phyloP scores from a whole-genome alignment of 2,888 invertebrate species.

The Panzeria rudis region DNA sequence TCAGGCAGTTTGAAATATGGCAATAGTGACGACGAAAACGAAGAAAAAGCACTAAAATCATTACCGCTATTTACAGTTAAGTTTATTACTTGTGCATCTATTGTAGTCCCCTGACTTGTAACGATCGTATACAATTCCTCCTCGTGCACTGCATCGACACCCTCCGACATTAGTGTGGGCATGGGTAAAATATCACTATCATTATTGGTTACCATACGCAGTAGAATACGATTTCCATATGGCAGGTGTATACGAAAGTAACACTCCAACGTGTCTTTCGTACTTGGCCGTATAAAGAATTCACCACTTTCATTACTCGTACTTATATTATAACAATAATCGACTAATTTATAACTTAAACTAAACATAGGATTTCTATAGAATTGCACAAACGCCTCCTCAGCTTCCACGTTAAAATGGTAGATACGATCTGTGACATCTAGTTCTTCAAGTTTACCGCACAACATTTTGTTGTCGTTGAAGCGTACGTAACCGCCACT shows the following conservation, averaged over 20 bases:
- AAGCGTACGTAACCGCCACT: slow-evolving; percentile 86
- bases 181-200: slow-evolving; percentile 75
- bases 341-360: slow-evolving; percentile 87
- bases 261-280: slow-evolving; percentile 86
- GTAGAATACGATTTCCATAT: slow-evolving; percentile 88
- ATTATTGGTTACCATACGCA: slow-evolving; percentile 84
- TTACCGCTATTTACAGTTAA: slow-evolving; percentile 74
- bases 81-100: slow-evolving; percentile 76
- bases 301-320: slow-evolving; percentile 87
- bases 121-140: slow-evolving; percentile 73
- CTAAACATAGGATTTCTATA: slow-evolving; percentile 88
- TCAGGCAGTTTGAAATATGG: slow-evolving; percentile 58
- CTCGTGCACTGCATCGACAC: slow-evolving; percentile 50
- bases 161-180: slow-evolving; percentile 52
- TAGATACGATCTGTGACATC: slow-evolving; percentile 86
- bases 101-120: slow-evolving; percentile 74
- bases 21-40: slow-evolving; percentile 47
- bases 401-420: slow-evolving; percentile 85
- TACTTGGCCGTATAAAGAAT: slow-evolving; percentile 86
- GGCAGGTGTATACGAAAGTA: slow-evolving; percentile 89
- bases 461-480: slow-evolving; percentile 84
- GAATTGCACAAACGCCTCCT: slow-evolving; percentile 85
- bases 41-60: slow-evolving; percentile 57
- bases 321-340: slow-evolving; percentile 89
- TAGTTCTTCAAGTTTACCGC: slow-evolving; percentile 90